Percentiles rank a stretch among this genome's conserved stretches.
Conservation (phyloP, 2,888 invertebrate species). For the Lycocerus yunnanus region DNA sequence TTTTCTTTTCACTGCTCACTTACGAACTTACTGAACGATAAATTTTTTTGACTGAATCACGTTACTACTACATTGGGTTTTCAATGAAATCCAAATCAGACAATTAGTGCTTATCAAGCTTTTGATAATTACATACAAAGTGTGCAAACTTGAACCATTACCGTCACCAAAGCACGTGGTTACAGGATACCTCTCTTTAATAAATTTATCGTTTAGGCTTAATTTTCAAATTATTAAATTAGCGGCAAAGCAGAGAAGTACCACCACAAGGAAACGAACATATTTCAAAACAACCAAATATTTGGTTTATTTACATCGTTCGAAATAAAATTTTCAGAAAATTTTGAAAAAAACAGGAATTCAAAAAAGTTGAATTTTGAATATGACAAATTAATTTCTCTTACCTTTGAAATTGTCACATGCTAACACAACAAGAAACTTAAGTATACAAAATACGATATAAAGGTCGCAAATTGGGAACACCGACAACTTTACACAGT, state of each 20-base stretch:
- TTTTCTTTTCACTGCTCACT: neutral
- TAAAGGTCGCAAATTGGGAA: slow-evolving; percentile 10
- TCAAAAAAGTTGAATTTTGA: neutral
- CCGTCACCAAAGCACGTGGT: neutral
- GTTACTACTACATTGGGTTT: neutral
- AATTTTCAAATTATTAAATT: neutral
- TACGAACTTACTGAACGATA: neutral
- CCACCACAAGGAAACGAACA: neutral
- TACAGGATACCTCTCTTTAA: neutral
- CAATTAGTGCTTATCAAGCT: neutral
- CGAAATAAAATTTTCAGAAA: neutral
- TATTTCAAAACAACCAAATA: neutral
- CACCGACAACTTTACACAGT: slow-evolving; percentile 15
- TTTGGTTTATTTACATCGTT: neutral
- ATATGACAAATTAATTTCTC: neutral
- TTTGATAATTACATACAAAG: neutral
- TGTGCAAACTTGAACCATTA: neutral
- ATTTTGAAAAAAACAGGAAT: neutral
- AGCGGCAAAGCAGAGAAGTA: neutral
- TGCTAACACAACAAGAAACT: neutral
- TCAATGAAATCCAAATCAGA: neutral
- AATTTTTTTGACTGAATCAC: neutral
- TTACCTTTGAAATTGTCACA: neutral
- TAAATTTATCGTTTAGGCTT: neutral
- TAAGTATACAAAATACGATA: neutral